Evolutionary conservation across 2,113 vertebrate species (phyloP).

Genomic region (Otus sunia): DNA sequence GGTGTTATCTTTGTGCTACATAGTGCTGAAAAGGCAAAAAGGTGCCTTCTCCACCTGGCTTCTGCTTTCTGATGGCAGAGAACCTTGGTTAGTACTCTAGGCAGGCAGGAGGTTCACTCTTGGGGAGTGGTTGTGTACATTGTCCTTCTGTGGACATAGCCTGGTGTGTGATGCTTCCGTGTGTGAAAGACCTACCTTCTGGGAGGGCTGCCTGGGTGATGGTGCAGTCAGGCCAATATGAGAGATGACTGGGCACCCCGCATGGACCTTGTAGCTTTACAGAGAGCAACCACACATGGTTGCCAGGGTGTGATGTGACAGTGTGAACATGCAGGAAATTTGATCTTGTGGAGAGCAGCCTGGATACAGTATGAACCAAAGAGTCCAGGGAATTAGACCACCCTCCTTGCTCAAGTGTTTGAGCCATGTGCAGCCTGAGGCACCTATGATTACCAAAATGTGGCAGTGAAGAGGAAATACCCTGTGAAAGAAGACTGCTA

Average conservation of each 20-base stretch:
- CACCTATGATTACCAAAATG: not conserved
- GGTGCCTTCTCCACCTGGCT: not conserved
- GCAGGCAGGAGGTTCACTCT: not conserved
- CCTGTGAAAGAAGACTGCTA: not conserved
- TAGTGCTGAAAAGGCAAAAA: not conserved
- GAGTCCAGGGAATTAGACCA: not conserved
- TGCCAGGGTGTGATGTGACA: not conserved
- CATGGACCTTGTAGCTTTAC: fast-evolving
- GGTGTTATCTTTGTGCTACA: not conserved
- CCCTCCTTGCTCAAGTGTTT: not conserved
- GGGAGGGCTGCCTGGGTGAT: not conserved
- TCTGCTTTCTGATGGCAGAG: not conserved
- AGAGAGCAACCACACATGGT: not conserved
- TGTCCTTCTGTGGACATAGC: not conserved
- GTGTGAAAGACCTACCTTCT: not conserved
- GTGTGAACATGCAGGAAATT: not conserved
- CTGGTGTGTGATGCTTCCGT: not conserved
- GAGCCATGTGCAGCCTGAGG: not conserved
- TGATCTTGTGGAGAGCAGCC: not conserved
- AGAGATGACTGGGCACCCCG: not conserved
- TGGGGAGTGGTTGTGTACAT: not conserved
- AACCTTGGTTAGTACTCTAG: not conserved
- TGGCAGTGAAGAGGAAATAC: not conserved
- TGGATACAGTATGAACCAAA: not conserved
- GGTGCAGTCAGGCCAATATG: not conserved